Base-by-base conservation (phyloP, 1,140 invertebrate genomes). In the Luehdorfia chinensis region DNA sequence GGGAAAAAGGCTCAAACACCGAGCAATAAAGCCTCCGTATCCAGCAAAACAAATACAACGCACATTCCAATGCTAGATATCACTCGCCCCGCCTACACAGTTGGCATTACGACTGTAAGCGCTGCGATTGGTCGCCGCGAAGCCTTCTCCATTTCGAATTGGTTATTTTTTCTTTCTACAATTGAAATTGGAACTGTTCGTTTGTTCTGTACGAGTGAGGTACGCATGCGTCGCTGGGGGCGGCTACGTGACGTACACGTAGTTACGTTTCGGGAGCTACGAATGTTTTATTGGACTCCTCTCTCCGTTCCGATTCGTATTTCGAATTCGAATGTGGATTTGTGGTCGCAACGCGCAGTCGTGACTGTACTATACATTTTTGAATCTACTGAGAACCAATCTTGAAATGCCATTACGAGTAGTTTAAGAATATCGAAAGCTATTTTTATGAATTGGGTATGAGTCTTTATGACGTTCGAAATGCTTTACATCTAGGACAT, bases 51-150 rank as follows among this genome's bases (percentile, higher is more conserved):
- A 86, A 86, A 86, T 86, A 86, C 77, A 72, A 80, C 60, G 70
- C 66, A 74, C 83, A 86, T 86, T 86, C 79, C 83, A 86, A 86
- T 86, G 78, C 83, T 86, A 86, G 83, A 86, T 86, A 86, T 86
- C 83, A 86, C 70, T 86, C 62, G 83, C 83, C 47, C 74, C 79
- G 79, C 79, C 79, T 66, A 72, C 79, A 86, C 83, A 86, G 83
- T 84, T 66, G 79, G 81, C 81, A 85, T 85, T 73, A 83, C 78
- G 79, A 86, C 66, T 84, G 71, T 69, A 53, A 65, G 77, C 77
- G 64, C 51, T 86, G 75, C 73, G 56, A 86, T 86, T 86, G 83
- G 83, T 75, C 72, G 74, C 74, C 54, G 75, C 68, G 67, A 80
- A 86, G 79, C 70, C 75, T 86, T 80, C 79, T 74, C 63, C 74